Evolutionary conservation across 2,113 vertebrate species (phyloP), one percentile per base, ranked within the genome.

Genomic region (Danionella cerebrum): DNA sequence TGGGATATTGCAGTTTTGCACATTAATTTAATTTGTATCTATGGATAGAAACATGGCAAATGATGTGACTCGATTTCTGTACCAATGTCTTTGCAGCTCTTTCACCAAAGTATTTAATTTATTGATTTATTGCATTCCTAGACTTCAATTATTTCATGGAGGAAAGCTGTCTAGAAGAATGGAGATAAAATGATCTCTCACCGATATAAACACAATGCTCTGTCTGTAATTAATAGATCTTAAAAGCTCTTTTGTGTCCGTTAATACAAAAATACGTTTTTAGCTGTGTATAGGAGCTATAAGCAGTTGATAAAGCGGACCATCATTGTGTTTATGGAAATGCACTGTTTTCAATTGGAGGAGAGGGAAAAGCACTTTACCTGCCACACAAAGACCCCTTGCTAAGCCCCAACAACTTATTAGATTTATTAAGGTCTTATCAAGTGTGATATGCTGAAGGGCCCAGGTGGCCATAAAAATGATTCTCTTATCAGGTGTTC

Each of bases 401-500:
- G 76, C 79, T 83, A 83, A 85, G 76, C 79, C 77, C 71, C 62
- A 74, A 71, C 65, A 80, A 79, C 71, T 78, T 84, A 80, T 80
- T 84, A 79, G 76, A 81, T 77, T 82, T 85, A 85, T 85, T 84
- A 82, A 83, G 79, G 81, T 85, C 79, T 84, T 86, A 81, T 78
- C 80, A 80, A 67, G 72, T 77, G 78, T 77, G 82, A 86, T 84
- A 85, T 84, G 76, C 79, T 84, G 74, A 66, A 83, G 83, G 79
- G 85, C 82, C 75, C 72, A 82, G 76, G 79, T 80, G 73, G 68
- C 80, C 83, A 83, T 88, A 84, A 84, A 84, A 85, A 80, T 77
- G 72, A 84, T 84, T 82, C 77, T 85, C 85, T 90, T 88, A 88
- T 90, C 85, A 82, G 84, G 74, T 81, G 77, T 82, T 82, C 82